Evolutionary conservation across 2,113 vertebrate species (phyloP).

Genomic region (Anhinga anhinga): DNA sequence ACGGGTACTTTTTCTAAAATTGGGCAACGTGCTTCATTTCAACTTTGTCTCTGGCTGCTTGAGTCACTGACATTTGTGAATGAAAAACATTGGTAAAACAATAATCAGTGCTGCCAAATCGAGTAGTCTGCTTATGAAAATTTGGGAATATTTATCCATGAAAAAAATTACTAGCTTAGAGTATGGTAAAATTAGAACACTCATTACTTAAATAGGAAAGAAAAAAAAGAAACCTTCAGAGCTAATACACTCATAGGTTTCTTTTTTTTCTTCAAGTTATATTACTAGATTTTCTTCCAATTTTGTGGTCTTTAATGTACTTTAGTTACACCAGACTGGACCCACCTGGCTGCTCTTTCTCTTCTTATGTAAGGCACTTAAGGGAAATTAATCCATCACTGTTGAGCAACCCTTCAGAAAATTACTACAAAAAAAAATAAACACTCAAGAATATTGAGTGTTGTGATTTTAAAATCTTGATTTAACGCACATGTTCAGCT

Average conservation of each 20-base stretch:
- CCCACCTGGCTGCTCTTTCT: background rate
- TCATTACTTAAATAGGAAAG: background rate
- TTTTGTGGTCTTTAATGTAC: background rate
- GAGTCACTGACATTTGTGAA: background rate
- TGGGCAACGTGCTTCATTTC: background rate
- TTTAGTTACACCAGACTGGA: background rate
- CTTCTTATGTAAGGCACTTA: background rate
- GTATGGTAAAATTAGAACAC: background rate
- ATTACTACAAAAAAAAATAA: background rate
- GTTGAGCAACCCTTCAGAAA: background rate
- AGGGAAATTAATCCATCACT: background rate
- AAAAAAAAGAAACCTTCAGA: background rate
- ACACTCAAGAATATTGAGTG: background rate
- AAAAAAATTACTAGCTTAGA: background rate
- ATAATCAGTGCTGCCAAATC: background rate
- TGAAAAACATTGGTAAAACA: background rate
- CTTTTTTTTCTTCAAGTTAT: background rate
- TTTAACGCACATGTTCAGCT: background rate
- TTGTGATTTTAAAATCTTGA: background rate
- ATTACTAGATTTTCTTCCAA: background rate
- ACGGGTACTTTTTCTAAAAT: background rate
- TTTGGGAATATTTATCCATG: background rate
- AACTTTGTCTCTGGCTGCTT: background rate
- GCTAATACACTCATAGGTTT: too few relatives aligned
- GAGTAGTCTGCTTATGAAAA: background rate